Conservation (phyloP, 1,140 invertebrate genomes). For the fruit fly (Drosophila melanogaster) region Release_6_plus_ISO1_MT NT_033777.3:9338001-9338500, state of each 20-base stretch:
- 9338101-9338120: background rate
- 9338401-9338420: slow-evolving; percentile 60
- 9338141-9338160: too few species aligned
- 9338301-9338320: background rate
- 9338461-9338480: slow-evolving; percentile 26
- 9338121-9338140: too few species aligned
- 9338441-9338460: slow-evolving; percentile 31
- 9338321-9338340: background rate
- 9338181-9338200: too few species aligned
- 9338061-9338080: slow-evolving; percentile 7
- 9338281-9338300: too few species aligned
- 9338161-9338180: too few species aligned
- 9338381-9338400: slow-evolving; percentile 20
- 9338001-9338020: slow-evolving; percentile 35
- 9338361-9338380: slow-evolving; percentile 3
- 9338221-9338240: background rate
- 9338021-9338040: slow-evolving; percentile 47
- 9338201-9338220: too few species aligned
- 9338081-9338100: background rate
- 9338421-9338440: slow-evolving; percentile 31
- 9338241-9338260: too few species aligned
- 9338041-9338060: slow-evolving; percentile 4
- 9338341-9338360: background rate
- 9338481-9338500: slow-evolving; percentile 32
- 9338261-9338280: too few species aligned